These are phyloP conservation scores for Anoplophora glabripennis DNA, from an alignment of 1,140 invertebrate genomes.

Conservation along the genomic window DNA sequence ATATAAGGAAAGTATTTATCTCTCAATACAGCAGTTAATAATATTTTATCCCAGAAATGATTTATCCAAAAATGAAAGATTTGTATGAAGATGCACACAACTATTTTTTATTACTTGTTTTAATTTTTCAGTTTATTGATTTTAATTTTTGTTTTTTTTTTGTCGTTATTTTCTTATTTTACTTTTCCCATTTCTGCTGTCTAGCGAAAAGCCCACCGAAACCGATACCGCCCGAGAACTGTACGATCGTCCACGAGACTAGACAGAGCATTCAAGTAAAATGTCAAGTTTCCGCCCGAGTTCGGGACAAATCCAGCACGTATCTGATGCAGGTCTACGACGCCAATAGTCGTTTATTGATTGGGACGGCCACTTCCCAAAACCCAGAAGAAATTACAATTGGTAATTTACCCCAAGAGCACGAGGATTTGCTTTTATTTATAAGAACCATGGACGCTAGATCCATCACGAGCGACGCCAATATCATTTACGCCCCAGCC, in stretches of 20 bases:
- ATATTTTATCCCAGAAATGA: too few relatives aligned
- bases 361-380: conserved; percentile 54
- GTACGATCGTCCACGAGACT: conserved; percentile 53
- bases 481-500: conserved; percentile 50
- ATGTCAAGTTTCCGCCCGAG: conserved; percentile 49
- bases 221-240: conserved; percentile 46
- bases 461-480: conserved; percentile 54
- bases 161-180: too few relatives aligned
- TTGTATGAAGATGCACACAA: too few relatives aligned
- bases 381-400: conserved; percentile 53
- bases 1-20: too few relatives aligned
- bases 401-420: conserved; percentile 50
- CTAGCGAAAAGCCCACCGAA: conserved; percentile 17
- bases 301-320: conserved; percentile 46
- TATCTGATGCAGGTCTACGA: conserved; percentile 58
- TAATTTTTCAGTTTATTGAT: too few relatives aligned
- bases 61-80: too few relatives aligned
- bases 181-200: background rate
- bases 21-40: too few relatives aligned
- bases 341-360: conserved; percentile 51
- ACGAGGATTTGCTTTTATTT: conserved; percentile 53
- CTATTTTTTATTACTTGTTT: too few relatives aligned
- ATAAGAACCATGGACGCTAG: conserved; percentile 54
- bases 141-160: too few relatives aligned
- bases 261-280: conserved; percentile 51